phyloP scores from a whole-genome alignment of 1,140 invertebrate species.

The Megalopta genalis region DNA sequence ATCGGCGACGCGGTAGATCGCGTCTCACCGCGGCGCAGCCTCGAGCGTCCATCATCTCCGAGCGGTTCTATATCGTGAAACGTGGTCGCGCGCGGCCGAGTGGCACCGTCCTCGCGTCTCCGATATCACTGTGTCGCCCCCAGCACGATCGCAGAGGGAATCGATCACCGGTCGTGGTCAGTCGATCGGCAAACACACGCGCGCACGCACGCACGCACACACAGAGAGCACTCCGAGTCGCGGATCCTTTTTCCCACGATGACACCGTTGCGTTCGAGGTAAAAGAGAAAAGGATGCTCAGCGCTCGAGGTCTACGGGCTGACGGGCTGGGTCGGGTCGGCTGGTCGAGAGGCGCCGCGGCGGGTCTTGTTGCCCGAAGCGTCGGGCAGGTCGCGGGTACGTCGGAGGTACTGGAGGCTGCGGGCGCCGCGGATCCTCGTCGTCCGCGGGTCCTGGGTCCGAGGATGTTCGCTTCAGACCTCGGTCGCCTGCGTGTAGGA shows the following conservation, averaged over 20 bases:
- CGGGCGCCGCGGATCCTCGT: too few relatives aligned
- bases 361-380: conserved; percentile 6
- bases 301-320: not conserved
- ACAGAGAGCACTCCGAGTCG: not conserved
- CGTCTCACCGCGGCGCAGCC: conserved; percentile 57
- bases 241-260: conserved; percentile 6
- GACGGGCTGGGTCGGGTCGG: conserved; percentile 28
- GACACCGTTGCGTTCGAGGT: not conserved
- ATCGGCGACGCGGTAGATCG: conserved; percentile 41
- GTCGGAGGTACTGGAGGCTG: not conserved
- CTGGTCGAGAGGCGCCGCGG: conserved; percentile 60
- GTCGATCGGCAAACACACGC: not conserved
- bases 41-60: conserved; percentile 41
- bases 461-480: conserved; percentile 61
- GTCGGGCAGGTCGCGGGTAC: too few relatives aligned
- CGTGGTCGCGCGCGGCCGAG: not conserved
- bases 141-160: not conserved
- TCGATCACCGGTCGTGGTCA: not conserved
- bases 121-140: too few relatives aligned
- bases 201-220: too few relatives aligned
- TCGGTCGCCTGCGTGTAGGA: conserved; percentile 77
- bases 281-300: not conserved
- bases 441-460: not conserved
- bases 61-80: too few relatives aligned
- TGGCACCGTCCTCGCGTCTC: not conserved